A percentile compares a stretch with the other conserved stretches of the same genome.
These are phyloP conservation scores for Meriones psammophilus DNA, from an alignment of 2,797 vertebrate genomes.

Conservation along the genomic window DNA sequence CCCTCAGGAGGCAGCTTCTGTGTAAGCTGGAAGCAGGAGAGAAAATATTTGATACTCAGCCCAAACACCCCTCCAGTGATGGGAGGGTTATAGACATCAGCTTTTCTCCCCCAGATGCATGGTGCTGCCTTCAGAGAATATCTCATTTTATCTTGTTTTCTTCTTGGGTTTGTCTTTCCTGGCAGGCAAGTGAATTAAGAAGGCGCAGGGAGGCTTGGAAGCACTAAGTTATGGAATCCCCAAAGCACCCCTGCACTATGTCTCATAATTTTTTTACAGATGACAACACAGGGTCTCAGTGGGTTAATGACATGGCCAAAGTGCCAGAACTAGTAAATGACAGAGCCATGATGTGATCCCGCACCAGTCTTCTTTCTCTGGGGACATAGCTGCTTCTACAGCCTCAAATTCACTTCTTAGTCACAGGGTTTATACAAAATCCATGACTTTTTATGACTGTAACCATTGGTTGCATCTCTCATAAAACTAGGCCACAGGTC, in stretches of 20 bases:
- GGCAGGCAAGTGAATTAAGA: neutral
- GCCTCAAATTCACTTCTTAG: neutral
- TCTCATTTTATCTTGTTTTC: constrained; percentile 23
- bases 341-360: neutral
- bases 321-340: neutral
- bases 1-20: neutral
- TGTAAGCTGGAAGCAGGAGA: neutral
- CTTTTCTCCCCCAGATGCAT: neutral
- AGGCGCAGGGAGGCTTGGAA: neutral
- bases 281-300: neutral
- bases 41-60: constrained; percentile 5
- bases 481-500: neutral
- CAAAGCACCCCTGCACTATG: neutral
- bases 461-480: neutral
- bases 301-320: neutral
- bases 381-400: neutral
- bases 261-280: neutral
- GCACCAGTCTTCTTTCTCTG: neutral
- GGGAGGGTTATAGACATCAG: neutral
- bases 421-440: neutral
- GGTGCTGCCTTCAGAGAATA: constrained; percentile 16
- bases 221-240: neutral
- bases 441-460: neutral
- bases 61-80: constrained; percentile 16
- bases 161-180: neutral